Conservation (phyloP, 30 jellyfish, hydroid and myxozoan genomes). For the Pseudorhiza aurosa region DNA sequence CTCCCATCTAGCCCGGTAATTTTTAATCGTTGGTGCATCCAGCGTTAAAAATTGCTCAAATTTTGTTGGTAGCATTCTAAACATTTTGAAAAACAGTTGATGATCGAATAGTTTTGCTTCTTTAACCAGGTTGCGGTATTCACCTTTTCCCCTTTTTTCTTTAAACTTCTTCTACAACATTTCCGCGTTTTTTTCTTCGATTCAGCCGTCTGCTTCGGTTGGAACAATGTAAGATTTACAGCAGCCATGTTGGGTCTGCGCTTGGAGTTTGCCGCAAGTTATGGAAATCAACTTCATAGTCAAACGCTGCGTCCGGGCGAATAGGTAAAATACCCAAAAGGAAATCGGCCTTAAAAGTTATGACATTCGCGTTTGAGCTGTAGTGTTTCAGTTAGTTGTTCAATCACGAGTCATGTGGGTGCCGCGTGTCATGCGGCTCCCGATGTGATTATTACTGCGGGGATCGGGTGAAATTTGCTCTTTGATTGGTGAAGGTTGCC, state of each 20-base stretch:
- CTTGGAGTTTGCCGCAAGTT: background rate
- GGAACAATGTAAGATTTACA: background rate
- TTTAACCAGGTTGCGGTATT: background rate
- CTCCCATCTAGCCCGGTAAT: background rate
- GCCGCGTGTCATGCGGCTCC: no score
- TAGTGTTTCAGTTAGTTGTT: no score
- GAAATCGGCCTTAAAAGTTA: background rate
- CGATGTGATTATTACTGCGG: no score
- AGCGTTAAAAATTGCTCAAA: background rate
- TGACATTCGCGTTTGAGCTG: no score
- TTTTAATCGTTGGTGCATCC: background rate
- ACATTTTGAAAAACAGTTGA: background rate
- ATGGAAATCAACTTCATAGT: background rate
- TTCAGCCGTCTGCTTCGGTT: background rate
- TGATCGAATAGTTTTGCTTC: conserved; percentile 6
- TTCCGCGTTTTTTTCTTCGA: background rate
- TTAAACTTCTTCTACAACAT: background rate
- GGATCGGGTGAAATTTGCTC: no score
- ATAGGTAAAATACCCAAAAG: background rate
- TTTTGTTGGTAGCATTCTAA: conserved; percentile 21
- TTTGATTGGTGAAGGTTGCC: no score
- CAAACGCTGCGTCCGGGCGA: background rate
- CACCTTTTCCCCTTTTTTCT: background rate
- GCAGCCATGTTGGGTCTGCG: background rate
- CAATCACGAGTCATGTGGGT: no score